Evolutionary conservation across 2,113 vertebrate species (phyloP), one percentile per base, ranked within the genome.

Genomic region (Sphaerodactylus townsendi): DNA sequence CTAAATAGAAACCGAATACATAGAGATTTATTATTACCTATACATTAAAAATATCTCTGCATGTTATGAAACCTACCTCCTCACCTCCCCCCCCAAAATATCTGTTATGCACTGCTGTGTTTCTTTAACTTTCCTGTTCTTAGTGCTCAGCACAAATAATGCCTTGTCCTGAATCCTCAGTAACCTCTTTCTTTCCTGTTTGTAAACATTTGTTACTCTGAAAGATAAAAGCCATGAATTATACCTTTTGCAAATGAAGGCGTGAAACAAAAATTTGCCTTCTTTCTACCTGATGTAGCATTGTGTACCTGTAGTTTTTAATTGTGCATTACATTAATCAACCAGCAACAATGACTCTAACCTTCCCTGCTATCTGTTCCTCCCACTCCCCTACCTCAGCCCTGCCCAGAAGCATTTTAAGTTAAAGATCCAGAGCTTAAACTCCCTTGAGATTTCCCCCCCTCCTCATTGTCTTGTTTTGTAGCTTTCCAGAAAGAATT

Each of bases 271-370:
- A 30, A 77, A 74, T 19, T 87, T 86, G 85, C 89, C 84, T 86
- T 87, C 94, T 90, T 77, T 91, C 85, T 81, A 84, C 90, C 85
- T 92, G 93, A 83, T 82, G 83, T 92, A 83, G 90, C 90, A 86
- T 76, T 94, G 94, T 92, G 93, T 95, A 94, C 93, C 94, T 96
- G 95, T 93, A 94, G 85, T 90, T 74, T 93, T 93, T 94, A 81
- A 94, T 96, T 96, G 92, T 93, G 90, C 92, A 93, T 94, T 94
- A 90, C 95, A 96, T 96, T 95, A 95, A 96, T 97, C 96, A 96
- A 94, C 91, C 91, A 89, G 94, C 94, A 95, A 95, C 92, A 90
- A 93, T 86, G 90, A 86, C 94, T 93, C 90, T 90, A 94, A 37
- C 76, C 53, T 68, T 39, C 68, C 69, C 41, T 19, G 11, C 81